Conservation (phyloP, 2,113 vertebrate genomes). For the Nesospiza acunhae region DNA sequence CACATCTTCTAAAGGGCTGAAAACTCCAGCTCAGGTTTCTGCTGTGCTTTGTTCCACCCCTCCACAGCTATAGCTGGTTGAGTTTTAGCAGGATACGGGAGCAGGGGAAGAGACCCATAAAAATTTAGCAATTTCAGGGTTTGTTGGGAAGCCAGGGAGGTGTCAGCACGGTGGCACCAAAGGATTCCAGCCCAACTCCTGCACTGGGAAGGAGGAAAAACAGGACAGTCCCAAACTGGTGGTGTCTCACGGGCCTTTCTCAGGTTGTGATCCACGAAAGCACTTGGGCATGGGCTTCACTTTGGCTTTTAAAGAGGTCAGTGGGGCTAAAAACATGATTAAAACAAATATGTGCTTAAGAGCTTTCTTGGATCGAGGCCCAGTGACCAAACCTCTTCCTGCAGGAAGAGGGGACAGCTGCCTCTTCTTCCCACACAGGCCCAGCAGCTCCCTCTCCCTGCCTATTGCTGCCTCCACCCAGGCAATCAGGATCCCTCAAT, state of each 20-base stretch:
- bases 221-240: not conserved
- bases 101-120: not conserved
- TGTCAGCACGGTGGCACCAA: not conserved
- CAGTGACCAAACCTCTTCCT: not conserved
- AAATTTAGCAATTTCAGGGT: not conserved
- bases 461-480: not conserved
- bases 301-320: not conserved
- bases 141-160: not conserved
- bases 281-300: not conserved
- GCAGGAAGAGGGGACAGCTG: not conserved
- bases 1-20: not conserved
- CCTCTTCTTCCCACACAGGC: not conserved
- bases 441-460: not conserved
- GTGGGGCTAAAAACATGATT: not conserved
- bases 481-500: not conserved
- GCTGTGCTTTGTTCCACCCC: not conserved
- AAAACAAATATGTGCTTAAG: constrained; percentile 26
- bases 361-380: constrained; percentile 36
- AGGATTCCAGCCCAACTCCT: not conserved
- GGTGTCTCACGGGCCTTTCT: not conserved
- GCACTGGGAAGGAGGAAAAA: not conserved
- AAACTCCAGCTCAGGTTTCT: not conserved
- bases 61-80: not conserved
- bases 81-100: not conserved
- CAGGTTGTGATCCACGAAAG: not conserved